Base-by-base conservation (phyloP, 2,888 invertebrate species). In the Cenopis cana region DNA sequence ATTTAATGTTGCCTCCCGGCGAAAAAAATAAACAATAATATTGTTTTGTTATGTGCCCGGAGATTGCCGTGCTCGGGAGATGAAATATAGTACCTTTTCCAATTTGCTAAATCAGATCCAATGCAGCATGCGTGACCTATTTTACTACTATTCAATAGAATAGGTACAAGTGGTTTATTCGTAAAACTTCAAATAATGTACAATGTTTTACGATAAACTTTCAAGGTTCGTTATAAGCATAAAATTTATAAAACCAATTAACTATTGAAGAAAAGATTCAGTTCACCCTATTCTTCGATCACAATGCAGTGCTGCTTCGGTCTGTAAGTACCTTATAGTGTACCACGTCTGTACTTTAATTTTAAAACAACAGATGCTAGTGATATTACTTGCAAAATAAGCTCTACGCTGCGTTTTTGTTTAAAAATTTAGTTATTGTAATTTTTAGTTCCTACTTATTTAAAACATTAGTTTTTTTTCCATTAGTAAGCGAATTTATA, bases 361-460 rank as follows among this genome's bases (percentile, higher is more conserved):
- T 74, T 72, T 67, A 41, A 57, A 14, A 55, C 65, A 59, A 57
- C 73, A 73, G 64, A 73, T 73, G 67, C 60, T 56, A 20, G 36
- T 68, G 52, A 70, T 69, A 52, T 69, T 56, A 57, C 60, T 68
- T 70, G 59, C 59, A 65, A 70, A 70, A 41, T 70, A 70, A 60
- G 65, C 64, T 60, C 17, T 36, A 46, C 36, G 36, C 18, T 24
- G n/a, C 49, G 56, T 52, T 56, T 6, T 56, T 18, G 12, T 60
- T 59, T 20, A 24, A 59, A n/a, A 64, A 41, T 18, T 50, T 17
- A 50, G 41, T 59, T 29, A 46, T n/a, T n/a, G n/a, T n/a, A n/a
- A n/a, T n/a, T n/a, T n/a, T n/a, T n/a, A n/a, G n/a, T n/a, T n/a
- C n/a, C n/a, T n/a, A n/a, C 59, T 33, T 59, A 54, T 70, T 59